These are phyloP conservation scores for Oreortyx pictus DNA, from an alignment of 2,797 vertebrate species.

Conservation along the genomic window DNA sequence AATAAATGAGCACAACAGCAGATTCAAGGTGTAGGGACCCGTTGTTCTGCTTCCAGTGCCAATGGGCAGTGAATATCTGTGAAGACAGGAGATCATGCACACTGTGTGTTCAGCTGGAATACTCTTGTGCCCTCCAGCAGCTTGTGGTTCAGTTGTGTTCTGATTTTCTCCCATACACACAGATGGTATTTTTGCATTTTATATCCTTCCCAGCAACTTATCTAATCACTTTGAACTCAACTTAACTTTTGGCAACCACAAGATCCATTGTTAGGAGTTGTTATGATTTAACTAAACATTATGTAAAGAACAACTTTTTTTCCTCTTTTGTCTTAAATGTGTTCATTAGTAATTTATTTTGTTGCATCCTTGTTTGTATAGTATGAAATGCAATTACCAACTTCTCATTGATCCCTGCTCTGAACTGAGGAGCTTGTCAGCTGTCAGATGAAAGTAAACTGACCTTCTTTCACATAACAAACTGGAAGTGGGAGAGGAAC, in stretches of 20 bases:
- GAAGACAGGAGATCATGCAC: neutral
- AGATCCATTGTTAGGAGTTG: neutral
- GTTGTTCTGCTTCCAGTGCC: neutral
- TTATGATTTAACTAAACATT: neutral
- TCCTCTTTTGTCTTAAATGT: neutral
- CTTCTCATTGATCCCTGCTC: neutral
- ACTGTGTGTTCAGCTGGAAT: neutral
- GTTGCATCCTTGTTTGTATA: neutral
- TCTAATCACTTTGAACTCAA: neutral
- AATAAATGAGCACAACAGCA: neutral
- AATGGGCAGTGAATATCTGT: accelerated
- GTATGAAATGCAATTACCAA: neutral
- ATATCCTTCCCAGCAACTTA: neutral
- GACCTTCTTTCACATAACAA: neutral
- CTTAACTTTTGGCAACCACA: neutral
- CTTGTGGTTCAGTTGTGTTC: neutral
- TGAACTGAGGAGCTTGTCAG: neutral
- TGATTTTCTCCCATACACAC: neutral
- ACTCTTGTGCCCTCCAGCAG: neutral
- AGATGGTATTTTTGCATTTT: neutral
- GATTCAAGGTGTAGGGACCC: neutral
- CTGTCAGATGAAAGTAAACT: neutral
- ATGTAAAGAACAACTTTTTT: neutral
- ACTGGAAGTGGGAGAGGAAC: neutral
- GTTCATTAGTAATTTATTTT: neutral